Evolutionary conservation across 2,113 vertebrate genomes (phyloP), one percentile per base, ranked within the genome.

Genomic region (Myotis brandtii): DNA sequence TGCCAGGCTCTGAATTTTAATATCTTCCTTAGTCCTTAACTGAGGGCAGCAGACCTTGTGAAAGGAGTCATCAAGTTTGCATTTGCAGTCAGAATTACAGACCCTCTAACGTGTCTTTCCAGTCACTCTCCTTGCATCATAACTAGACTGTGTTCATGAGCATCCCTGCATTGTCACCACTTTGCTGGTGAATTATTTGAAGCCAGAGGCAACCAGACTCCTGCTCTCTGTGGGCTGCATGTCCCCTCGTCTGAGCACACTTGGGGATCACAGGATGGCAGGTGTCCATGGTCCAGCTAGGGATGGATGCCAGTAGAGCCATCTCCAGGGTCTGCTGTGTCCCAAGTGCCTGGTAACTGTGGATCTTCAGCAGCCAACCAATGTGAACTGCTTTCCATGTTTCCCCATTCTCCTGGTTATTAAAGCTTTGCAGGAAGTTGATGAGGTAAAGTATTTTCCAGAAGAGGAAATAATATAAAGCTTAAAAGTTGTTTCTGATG

Each of bases 401-500:
- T 50, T 67, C 25, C 75, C 66, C 30, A 93, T 86, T 82, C 21
- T 56, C 40, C 46, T 93, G 82, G 67, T 82, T 72, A 94, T 91
- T 87, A 62, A 1, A 37, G 2, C 81, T 81, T 91, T 85, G 82
- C 46, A 7, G 81, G 81, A 95, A 96, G 97, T 93, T 94, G 92
- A 97, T 93, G 89, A 93, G 70, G 94, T 69, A 75, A 96, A 88
- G 90, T 93, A 97, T 94, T 97, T 79, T 80, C 84, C 83, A 81
- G 43, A 50, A 95, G 34, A 93, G 95, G 95, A 98, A 98, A 95
- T 32, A 92, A 95, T 92, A 87, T 76, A 86, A 96, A 95, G 87
- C 96, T 96, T 96, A 64, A 97, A 96, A 95, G 70, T 77, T 56
- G 54, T 93, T 97, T 97, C 46, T 94, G 84, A 94, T 94, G 94